Percentiles rank a stretch among this genome's conserved stretches.
Conservation (phyloP, 2,113 vertebrate genomes). For the Heloderma charlesbogerti region DNA sequence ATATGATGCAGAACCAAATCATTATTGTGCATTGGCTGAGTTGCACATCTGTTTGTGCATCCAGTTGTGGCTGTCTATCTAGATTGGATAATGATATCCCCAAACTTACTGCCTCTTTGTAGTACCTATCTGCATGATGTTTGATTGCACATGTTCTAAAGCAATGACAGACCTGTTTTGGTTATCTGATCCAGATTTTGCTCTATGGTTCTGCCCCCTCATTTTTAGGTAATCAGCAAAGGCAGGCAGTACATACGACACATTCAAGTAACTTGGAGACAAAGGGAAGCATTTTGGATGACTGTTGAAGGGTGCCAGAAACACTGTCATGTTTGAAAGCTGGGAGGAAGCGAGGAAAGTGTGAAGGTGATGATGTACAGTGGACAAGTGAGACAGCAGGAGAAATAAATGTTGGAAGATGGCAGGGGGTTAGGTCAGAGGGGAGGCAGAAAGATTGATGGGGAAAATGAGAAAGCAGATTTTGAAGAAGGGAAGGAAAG, state of each 20-base stretch:
- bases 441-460: background rate
- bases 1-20: too few relatives aligned
- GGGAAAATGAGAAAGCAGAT: background rate
- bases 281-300: background rate
- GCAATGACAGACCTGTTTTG: too few relatives aligned
- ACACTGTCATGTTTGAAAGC: background rate
- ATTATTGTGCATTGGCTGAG: too few relatives aligned
- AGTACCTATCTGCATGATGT: too few relatives aligned
- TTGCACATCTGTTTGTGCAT: too few relatives aligned
- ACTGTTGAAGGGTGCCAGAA: too few relatives aligned
- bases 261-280: background rate
- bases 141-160: too few relatives aligned
- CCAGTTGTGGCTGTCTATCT: too few relatives aligned
- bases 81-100: too few relatives aligned
- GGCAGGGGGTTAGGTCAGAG: background rate
- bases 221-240: background rate
- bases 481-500: background rate
- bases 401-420: background rate
- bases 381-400: background rate
- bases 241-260: background rate
- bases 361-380: background rate
- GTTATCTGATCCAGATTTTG: too few relatives aligned
- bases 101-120: too few relatives aligned
- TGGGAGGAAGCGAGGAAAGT: background rate
- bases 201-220: background rate